phyloP scores from a whole-genome alignment of 2,113 vertebrate genomes.

The Gobio gobio region DNA sequence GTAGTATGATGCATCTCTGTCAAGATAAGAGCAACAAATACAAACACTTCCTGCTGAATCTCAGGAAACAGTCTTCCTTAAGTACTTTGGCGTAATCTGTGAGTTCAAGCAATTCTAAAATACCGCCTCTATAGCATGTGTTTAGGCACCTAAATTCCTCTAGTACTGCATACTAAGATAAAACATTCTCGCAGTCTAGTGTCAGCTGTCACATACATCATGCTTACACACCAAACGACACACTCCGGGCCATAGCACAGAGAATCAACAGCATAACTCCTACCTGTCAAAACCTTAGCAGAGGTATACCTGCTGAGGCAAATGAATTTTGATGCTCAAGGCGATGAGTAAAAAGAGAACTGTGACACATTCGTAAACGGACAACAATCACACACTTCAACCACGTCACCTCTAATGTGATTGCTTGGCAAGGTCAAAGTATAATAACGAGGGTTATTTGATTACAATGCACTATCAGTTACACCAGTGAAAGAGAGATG shows the following conservation, averaged over 20 bases:
- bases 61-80: background rate
- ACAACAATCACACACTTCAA: slow-evolving; percentile 31
- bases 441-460: background rate
- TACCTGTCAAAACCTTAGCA: slow-evolving; percentile 37
- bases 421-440: slow-evolving; percentile 59
- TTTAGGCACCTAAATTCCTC: background rate
- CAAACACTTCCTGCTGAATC: background rate
- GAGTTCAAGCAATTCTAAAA: background rate
- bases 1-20: background rate
- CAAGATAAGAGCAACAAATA: background rate
- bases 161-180: background rate
- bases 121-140: background rate
- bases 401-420: slow-evolving; percentile 32
- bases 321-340: slow-evolving; percentile 30
- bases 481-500: background rate
- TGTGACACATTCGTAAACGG: slow-evolving; percentile 8
- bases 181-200: background rate
- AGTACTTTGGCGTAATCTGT: background rate
- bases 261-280: slow-evolving; percentile 29
- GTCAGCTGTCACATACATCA: slow-evolving; percentile 14
- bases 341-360: background rate
- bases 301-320: slow-evolving; percentile 19
- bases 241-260: background rate
- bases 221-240: slow-evolving; percentile 23
- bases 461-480: background rate